Base-by-base conservation (phyloP, 2,113 vertebrate species). In the Tonatia bakeri region DNA sequence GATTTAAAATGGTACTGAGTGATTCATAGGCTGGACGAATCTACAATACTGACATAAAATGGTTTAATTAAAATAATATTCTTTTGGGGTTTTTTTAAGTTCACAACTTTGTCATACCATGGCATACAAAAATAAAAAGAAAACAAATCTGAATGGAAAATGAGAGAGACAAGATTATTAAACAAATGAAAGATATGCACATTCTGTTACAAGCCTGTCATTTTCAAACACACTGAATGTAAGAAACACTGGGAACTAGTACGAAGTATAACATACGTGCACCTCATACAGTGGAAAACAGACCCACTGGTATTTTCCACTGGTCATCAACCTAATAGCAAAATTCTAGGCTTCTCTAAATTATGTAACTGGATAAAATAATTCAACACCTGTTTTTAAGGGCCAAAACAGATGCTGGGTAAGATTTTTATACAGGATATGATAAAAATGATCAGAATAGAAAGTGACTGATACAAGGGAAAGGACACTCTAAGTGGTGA, bases 1-100 rank as follows among this genome's bases (percentile, higher is more conserved):
- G n/a, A 87, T 79, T 82, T 91, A 91, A 96, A 91, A 75, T 67
- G 43, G 45, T 28, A n/a, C 9, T 83, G 36, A 87, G 61, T 64
- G 22, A 80, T 64, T 94, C 69, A 76, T 50, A 5, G 75, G 31
- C 43, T 80, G 88, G 38, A 43, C 40, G 10, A 94, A 92, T 13
- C n/a, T 64, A 86, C 80, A 89, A 56, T 28, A 91, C 38, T 54
- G n/a, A 87, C 26, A 80, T 3, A 64, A 85, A 86, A 76, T 52
- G 11, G 47, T 17, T 91, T 86, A 52, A 96, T 82, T 83, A 87
- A 61, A 91, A 73, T n/a, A 93, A 61, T 59, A 52, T 22, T 84
- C 31, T 84, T 56, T 36, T 33, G 33, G 9, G 0, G 16, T 72
- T 89, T 52, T 36, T 54, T 36, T 43, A 95, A 15, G 11, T 79